Evolutionary conservation across 2,113 vertebrate species (phyloP).

Genomic region (Aldabrachelys gigantea): DNA sequence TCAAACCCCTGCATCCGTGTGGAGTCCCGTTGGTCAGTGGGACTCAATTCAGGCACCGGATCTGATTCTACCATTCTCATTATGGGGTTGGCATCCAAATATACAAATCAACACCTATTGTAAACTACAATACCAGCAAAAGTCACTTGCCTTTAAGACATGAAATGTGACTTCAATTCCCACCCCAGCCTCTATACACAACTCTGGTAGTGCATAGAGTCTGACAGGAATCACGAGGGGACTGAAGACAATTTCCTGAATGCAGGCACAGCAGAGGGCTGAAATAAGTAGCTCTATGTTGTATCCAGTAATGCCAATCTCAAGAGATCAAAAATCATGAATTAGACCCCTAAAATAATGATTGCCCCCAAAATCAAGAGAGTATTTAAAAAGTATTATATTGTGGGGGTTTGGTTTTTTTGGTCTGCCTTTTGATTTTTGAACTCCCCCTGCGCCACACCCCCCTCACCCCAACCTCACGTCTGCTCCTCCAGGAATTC

Average conservation of each 20-base stretch:
- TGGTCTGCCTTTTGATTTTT: neutral
- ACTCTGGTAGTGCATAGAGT: neutral
- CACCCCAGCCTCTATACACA: neutral
- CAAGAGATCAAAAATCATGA: neutral
- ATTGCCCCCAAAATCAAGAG: neutral
- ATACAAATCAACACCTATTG: neutral
- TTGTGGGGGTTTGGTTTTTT: neutral
- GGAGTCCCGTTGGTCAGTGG: accelerated
- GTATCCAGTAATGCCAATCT: neutral
- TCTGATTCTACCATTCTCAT: accelerated
- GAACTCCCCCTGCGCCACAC: neutral
- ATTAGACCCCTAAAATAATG: neutral
- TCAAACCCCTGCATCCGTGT: too few relatives aligned
- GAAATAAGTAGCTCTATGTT: neutral
- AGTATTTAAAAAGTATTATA: neutral
- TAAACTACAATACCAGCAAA: neutral
- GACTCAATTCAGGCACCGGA: accelerated
- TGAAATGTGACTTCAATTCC: neutral
- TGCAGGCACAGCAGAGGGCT: neutral
- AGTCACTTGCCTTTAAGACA: neutral
- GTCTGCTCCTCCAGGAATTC: neutral
- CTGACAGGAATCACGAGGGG: neutral
- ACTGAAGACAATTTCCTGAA: neutral
- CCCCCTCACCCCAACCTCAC: neutral
- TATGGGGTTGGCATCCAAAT: neutral